These are phyloP conservation scores for Cotesia typhae DNA, from an alignment of 1,140 invertebrate genomes.

Conservation along the genomic window DNA sequence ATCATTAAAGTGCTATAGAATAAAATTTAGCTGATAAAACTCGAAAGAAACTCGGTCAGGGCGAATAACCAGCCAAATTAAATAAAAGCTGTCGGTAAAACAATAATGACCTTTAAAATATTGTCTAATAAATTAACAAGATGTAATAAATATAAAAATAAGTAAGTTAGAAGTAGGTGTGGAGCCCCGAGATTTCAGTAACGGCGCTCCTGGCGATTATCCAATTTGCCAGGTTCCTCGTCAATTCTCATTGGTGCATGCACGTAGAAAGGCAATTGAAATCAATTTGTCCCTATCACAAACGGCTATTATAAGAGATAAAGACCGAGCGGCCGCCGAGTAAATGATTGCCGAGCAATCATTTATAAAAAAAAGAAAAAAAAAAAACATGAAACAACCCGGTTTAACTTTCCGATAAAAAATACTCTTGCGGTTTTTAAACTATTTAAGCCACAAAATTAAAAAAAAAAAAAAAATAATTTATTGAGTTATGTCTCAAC, in stretches of 20 bases:
- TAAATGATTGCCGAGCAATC: background rate
- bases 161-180: slow-evolving; percentile 2
- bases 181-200: slow-evolving; percentile 33
- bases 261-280: slow-evolving; percentile 54
- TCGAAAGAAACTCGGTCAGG: no score
- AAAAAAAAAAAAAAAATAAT: no score
- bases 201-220: slow-evolving; percentile 52
- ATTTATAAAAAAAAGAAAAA: background rate
- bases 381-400: background rate
- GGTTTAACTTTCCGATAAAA: no score
- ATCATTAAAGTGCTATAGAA: no score
- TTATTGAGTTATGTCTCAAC: no score
- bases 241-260: slow-evolving; percentile 53
- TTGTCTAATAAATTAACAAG: background rate
- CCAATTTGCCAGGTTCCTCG: slow-evolving; percentile 53
- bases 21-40: no score
- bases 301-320: slow-evolving; percentile 38
- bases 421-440: no score
- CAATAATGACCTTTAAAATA: no score
- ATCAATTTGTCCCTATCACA: slow-evolving; percentile 51
- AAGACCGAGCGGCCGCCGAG: background rate
- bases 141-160: background rate
- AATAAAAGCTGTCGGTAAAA: no score
- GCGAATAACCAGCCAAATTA: no score
- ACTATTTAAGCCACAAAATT: no score